A percentile compares a stretch with the other conserved stretches of the same genome.
These are phyloP conservation scores for Apis cerana DNA, from an alignment of 1,140 invertebrate species.

Conservation along the genomic window DNA sequence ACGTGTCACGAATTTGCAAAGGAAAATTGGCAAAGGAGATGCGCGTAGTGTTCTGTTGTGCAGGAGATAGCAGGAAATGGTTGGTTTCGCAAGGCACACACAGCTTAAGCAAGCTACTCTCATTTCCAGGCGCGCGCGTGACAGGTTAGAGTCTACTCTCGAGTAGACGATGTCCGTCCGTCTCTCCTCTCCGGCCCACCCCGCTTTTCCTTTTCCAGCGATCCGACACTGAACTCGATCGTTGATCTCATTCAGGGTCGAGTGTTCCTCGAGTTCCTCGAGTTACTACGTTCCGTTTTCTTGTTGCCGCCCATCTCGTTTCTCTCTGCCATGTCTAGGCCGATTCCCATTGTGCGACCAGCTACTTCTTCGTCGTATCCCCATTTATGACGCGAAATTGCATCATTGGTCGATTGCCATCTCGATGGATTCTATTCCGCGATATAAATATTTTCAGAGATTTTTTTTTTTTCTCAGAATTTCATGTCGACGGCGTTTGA, in stretches of 20 bases:
- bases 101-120: slow-evolving; percentile 15
- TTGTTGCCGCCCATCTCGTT: slow-evolving; percentile 1
- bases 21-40: not conserved
- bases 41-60: no score
- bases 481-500: no score
- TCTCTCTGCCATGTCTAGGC: not conserved
- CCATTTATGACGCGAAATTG: not conserved
- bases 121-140: slow-evolving; percentile 44
- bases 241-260: slow-evolving; percentile 53
- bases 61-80: slow-evolving; percentile 30
- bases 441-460: not conserved
- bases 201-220: slow-evolving; percentile 50
- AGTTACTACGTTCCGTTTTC: slow-evolving; percentile 22
- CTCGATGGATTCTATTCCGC: not conserved
- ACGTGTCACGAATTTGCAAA: not conserved
- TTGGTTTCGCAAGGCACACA: slow-evolving; percentile 17
- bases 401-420: not conserved
- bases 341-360: not conserved
- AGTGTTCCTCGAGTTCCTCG: slow-evolving; percentile 44
- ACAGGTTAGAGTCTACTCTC: slow-evolving; percentile 24
- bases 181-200: slow-evolving; percentile 36
- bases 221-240: slow-evolving; percentile 54
- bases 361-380: not conserved
- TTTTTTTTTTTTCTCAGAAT: no score
- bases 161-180: slow-evolving; percentile 30